Evolutionary conservation across 1,140 invertebrate species (phyloP).

Genomic region (Meloidogyne chitwoodi): DNA sequence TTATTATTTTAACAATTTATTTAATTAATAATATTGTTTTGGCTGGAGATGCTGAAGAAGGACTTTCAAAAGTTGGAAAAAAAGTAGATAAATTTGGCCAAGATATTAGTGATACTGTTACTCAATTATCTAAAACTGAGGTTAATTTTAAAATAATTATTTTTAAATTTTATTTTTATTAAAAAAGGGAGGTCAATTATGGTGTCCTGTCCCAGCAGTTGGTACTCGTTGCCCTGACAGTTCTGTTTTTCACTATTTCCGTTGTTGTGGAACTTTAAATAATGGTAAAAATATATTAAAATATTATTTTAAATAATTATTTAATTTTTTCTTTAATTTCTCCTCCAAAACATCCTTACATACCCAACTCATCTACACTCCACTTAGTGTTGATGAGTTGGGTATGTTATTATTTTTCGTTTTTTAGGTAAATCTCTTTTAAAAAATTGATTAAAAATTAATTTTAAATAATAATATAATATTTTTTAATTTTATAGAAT

Average conservation of each 20-base stretch:
- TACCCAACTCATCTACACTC: too few species aligned
- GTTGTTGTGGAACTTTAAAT: slow-evolving; percentile 18
- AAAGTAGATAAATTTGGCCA: neutral
- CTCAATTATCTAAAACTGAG: neutral
- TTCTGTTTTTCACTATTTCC: slow-evolving; percentile 15
- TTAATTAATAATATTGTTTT: neutral
- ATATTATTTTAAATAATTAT: neutral
- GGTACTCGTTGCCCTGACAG: slow-evolving; percentile 9
- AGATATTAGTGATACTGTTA: neutral
- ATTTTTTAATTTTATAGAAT: neutral
- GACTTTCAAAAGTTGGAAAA: neutral
- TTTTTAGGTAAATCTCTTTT: neutral
- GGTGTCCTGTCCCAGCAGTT: slow-evolving; percentile 12
- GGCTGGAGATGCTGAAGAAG: neutral
- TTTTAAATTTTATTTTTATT: too few species aligned
- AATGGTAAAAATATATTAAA: neutral
- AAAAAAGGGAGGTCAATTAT: slow-evolving; percentile 12
- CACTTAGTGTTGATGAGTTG: too few species aligned
- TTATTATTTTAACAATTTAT: neutral
- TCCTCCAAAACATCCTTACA: neutral
- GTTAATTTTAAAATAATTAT: neutral
- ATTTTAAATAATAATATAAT: too few species aligned
- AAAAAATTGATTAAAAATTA: too few species aligned
- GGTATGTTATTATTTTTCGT: too few species aligned
- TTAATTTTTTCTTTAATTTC: too few species aligned